These are phyloP conservation scores for Rhingia campestris DNA, from an alignment of 2,888 invertebrate genomes.

Conservation along the genomic window DNA sequence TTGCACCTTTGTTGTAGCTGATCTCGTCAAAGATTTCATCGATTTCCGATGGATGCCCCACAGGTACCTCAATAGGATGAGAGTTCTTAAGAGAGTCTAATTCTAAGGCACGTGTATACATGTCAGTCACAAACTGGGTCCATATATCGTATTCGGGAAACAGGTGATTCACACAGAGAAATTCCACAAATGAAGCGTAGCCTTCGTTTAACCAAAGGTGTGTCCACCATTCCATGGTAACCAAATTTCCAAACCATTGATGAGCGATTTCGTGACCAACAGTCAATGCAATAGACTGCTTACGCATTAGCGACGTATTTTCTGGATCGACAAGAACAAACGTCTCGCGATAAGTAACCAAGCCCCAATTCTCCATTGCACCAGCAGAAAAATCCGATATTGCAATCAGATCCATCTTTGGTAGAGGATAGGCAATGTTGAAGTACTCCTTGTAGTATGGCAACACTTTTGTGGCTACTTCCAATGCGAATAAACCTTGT, in stretches of 20 bases:
- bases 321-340: conserved; percentile 94
- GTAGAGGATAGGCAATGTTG: conserved; percentile 95
- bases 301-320: conserved; percentile 92
- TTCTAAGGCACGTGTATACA: conserved; percentile 91
- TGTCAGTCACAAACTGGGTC: conserved; percentile 97
- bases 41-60: conserved; percentile 96
- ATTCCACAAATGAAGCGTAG: conserved; percentile 97
- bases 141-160: conserved; percentile 98
- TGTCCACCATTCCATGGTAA: conserved; percentile 99
- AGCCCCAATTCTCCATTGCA: conserved; percentile 99
- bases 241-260: conserved; percentile 99
- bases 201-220: conserved; percentile 98
- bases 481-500: conserved; percentile 95
- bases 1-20: conserved; percentile 97
- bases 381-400: conserved; percentile 97
- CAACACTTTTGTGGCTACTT: conserved; percentile 94
- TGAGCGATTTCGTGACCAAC: conserved; percentile 97
- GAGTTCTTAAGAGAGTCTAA: conserved; percentile 95
- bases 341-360: conserved; percentile 95
- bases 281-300: conserved; percentile 94
- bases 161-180: conserved; percentile 94
- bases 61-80: conserved; percentile 98
- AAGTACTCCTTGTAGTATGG: conserved; percentile 98
- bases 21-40: conserved; percentile 99
- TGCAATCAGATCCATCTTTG: conserved; percentile 98